phyloP scores from a whole-genome alignment of 2,797 vertebrate species.

The Hypotaenidia okinawae region DNA sequence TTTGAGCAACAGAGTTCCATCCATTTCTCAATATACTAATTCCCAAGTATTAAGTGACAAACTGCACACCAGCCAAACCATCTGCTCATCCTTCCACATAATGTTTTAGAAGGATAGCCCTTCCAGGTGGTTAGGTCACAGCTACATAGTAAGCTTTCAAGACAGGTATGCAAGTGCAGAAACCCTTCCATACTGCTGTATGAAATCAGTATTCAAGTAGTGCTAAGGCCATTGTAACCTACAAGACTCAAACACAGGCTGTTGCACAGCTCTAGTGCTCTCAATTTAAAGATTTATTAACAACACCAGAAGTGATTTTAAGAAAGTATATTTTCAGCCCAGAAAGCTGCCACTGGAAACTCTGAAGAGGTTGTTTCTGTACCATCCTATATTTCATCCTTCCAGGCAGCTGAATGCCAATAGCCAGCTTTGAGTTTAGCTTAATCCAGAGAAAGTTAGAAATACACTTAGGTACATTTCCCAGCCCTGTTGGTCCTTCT shows the following conservation, averaged over 20 bases:
- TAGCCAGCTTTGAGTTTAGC: background rate
- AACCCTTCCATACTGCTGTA: background rate
- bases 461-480: background rate
- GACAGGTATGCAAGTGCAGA: background rate
- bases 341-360: background rate
- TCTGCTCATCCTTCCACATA: background rate
- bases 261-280: background rate
- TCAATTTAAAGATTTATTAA: background rate
- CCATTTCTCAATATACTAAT: background rate
- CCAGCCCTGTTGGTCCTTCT: background rate
- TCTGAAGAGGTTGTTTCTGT: background rate
- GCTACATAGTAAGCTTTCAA: background rate
- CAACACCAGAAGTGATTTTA: background rate
- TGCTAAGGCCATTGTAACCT: background rate
- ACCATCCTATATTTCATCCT: background rate
- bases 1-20: background rate
- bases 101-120: background rate
- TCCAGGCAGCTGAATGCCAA: background rate
- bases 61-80: background rate
- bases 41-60: background rate
- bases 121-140: background rate
- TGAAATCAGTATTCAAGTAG: background rate
- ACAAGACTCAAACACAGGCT: background rate
- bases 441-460: background rate
- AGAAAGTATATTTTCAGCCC: background rate